Conservation (phyloP, 2,888 invertebrate genomes). For the Lampropteryx suffumata region DNA sequence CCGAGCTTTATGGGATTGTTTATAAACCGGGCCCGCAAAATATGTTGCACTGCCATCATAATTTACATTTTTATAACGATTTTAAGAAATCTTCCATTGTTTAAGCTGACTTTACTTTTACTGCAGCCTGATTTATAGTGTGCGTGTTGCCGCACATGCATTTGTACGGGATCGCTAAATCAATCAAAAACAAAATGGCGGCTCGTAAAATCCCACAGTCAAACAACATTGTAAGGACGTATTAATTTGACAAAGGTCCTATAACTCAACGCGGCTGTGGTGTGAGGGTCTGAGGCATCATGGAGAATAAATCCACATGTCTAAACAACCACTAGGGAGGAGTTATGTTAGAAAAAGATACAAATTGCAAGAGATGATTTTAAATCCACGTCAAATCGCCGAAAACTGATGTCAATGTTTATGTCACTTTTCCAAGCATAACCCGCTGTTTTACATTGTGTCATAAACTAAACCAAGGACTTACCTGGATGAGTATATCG, state of each 20-base stretch:
- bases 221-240: slow-evolving; percentile 61
- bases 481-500: too few relatives aligned
- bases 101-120: slow-evolving; percentile 22
- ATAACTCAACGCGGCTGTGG: slow-evolving; percentile 39
- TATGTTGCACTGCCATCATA: slow-evolving; percentile 16
- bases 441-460: too few relatives aligned
- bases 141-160: slow-evolving; percentile 28
- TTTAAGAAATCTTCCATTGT: slow-evolving; percentile 31
- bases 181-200: slow-evolving; percentile 45
- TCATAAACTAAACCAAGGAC: too few relatives aligned
- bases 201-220: slow-evolving; percentile 51
- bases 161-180: slow-evolving; percentile 35
- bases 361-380: too few relatives aligned
- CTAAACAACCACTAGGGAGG: too few relatives aligned
- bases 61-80: slow-evolving; percentile 27
- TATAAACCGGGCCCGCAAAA: slow-evolving; percentile 12
- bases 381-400: too few relatives aligned
- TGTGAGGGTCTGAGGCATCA: background rate
- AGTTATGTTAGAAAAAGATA: too few relatives aligned
- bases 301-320: too few relatives aligned
- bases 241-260: slow-evolving; percentile 60
- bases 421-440: too few relatives aligned
- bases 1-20: background rate
- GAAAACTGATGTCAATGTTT: too few relatives aligned
- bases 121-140: slow-evolving; percentile 29